phyloP scores from a whole-genome alignment of 1,140 invertebrate species.

The Bombus ignitus region DNA sequence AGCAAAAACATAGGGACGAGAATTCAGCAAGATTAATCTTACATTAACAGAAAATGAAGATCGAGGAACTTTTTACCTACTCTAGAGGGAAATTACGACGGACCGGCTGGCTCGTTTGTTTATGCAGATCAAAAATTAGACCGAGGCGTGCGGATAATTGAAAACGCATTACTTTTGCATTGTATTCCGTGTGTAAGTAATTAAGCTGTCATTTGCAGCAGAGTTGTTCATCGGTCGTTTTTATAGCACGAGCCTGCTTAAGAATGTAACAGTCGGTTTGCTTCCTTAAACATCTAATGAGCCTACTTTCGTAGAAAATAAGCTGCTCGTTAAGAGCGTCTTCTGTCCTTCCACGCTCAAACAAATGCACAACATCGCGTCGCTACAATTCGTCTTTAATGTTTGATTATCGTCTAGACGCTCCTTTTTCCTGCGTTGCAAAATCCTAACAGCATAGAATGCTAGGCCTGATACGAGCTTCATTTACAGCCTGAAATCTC shows the following conservation, averaged over 20 bases:
- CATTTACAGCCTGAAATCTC: not conserved
- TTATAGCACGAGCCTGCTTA: not conserved
- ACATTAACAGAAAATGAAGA: not conserved
- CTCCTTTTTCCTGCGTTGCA: not conserved
- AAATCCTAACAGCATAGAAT: not conserved
- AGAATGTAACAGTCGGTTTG: slow-evolving; percentile 3
- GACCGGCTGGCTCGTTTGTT: not conserved
- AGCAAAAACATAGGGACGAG: not conserved
- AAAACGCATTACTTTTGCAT: slow-evolving; percentile 39
- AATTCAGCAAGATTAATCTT: not conserved
- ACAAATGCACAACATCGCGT: slow-evolving; percentile 21
- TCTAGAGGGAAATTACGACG: not conserved
- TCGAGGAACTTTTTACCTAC: slow-evolving; percentile 16
- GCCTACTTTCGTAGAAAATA: slow-evolving; percentile 5
- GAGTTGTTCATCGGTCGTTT: slow-evolving; percentile 11
- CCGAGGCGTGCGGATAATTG: slow-evolving; percentile 8
- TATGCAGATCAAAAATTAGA: slow-evolving; percentile 43
- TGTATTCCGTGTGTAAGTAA: slow-evolving; percentile 3
- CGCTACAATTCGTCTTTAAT: not conserved
- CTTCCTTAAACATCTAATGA: slow-evolving; percentile 27
- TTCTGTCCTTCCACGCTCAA: not conserved
- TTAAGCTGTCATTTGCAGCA: slow-evolving; percentile 41
- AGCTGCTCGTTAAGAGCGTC: slow-evolving; percentile 33
- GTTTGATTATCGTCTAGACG: not conserved
- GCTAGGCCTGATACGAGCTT: too few relatives aligned